Evolutionary conservation across 2,113 vertebrate species (phyloP), one percentile per base, ranked within the genome.

Genomic region (Neotragus moschatus): DNA sequence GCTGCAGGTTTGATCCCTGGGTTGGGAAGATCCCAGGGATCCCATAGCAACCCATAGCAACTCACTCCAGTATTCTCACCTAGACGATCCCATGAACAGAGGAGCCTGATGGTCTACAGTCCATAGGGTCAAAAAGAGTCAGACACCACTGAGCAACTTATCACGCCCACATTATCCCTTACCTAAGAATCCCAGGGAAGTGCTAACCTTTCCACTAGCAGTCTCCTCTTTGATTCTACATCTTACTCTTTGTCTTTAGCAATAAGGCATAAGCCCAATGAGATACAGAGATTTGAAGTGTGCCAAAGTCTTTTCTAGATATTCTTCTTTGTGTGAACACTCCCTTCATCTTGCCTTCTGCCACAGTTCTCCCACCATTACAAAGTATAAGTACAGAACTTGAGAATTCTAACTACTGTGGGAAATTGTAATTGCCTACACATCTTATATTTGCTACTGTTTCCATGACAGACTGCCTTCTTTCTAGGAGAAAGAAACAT

Each of bases 381-480:
- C 60, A 82, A 77, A 84, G 79, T 53, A 39, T 10, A 77, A 91
- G 56, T 17, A 61, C 60, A 60, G 87, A 84, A 88, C 26, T 43
- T 79, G 53, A 95, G 93, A 93, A 47, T 90, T 93, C 39, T 84
- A 17, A 39, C 16, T 79, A 88, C 66, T 81, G 53, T 85, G 21
- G 58, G 73, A 84, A 94, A 86, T 28, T 81, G 61, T 56, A 91
- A 63, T 91, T 86, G 66, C 79, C 90, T 73, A 91, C 63, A 80
- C 33, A 61, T 96, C 96, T 94, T 90, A 92, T 79, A 97, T 96
- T 89, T 94, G 84, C 75, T 97, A 23, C 81, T 63, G 63, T 97
- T 98, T 96, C 87, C 87, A 79, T 97, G 96, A 82, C 93, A 95
- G 82, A 84, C 63, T 60, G 30, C 75, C 39, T 96, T 91, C 58